phyloP scores from a whole-genome alignment of 35 echinoderm and acorn worm species.

The Lytechinus variegatus region DNA sequence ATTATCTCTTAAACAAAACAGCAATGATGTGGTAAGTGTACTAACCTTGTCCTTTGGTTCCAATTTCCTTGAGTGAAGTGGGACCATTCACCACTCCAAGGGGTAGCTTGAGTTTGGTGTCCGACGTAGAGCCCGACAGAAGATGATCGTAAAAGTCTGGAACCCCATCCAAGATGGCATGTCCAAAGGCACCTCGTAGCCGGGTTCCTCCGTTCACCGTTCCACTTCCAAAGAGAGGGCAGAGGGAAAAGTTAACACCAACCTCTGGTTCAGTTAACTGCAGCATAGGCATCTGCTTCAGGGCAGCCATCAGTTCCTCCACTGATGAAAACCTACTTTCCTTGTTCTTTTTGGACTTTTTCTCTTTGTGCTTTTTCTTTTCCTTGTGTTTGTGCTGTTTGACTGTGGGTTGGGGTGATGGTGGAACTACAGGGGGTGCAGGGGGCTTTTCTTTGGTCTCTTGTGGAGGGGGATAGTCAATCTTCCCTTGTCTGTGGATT shows the following conservation, averaged over 20 bases:
- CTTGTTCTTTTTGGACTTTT: constrained; percentile 65
- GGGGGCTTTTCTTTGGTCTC: constrained; percentile 43
- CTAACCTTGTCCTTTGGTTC: constrained; percentile 53
- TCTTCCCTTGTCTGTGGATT: constrained; percentile 76
- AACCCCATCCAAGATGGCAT: constrained; percentile 89
- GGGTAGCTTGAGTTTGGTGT: constrained; percentile 68
- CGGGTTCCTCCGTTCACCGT: constrained; percentile 75
- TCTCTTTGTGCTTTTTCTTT: constrained; percentile 91
- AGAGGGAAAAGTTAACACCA: constrained; percentile 77
- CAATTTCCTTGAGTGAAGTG: constrained; percentile 58
- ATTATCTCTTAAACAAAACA: not conserved
- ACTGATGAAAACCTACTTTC: constrained; percentile 49
- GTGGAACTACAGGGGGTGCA: not conserved
- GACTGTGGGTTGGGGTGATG: not conserved
- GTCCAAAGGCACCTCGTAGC: constrained; percentile 84
- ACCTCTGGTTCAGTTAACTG: constrained; percentile 87
- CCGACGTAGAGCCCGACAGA: constrained; percentile 65
- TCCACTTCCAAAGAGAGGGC: constrained; percentile 76
- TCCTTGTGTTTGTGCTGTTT: constrained; percentile 70
- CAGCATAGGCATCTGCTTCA: constrained; percentile 88
- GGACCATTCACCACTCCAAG: constrained; percentile 77
- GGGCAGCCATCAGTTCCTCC: constrained; percentile 84
- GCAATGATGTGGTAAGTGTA: not conserved
- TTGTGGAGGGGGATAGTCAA: constrained; percentile 3
- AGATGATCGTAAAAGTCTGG: constrained; percentile 86